Evolutionary conservation across 1,140 invertebrate species (phyloP).

Genomic region (Drosophila pseudoananassae): DNA sequence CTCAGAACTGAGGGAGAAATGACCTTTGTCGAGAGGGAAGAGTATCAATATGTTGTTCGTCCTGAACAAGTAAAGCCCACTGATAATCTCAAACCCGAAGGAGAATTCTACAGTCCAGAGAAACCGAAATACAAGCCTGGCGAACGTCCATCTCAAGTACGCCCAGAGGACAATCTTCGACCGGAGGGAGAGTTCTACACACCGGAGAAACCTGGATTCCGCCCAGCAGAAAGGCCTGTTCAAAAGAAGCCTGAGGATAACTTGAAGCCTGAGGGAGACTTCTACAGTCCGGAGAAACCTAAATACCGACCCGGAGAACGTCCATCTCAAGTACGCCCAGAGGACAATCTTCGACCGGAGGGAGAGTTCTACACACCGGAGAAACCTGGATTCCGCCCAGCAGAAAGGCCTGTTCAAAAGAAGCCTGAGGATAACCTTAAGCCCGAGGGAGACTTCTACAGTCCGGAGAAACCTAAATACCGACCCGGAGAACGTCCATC

Average conservation of each 20-base stretch:
- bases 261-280: not conserved
- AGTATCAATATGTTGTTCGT: not conserved
- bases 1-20: not conserved
- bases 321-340: not conserved
- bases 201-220: conserved; percentile 84
- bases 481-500: conserved; percentile 84
- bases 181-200: conserved; percentile 85
- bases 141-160: conserved; percentile 85
- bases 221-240: conserved; percentile 41
- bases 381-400: not conserved
- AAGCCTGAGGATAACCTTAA: conserved; percentile 83
- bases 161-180: conserved; percentile 86
- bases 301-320: not conserved
- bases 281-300: not conserved
- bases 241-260: not conserved
- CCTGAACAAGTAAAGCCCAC: not conserved
- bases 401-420: not conserved
- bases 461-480: conserved; percentile 66
- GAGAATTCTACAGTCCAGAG: conserved; percentile 81
- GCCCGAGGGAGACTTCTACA: conserved; percentile 87
- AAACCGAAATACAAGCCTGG: conserved; percentile 75
- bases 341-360: not conserved
- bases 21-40: too few relatives aligned
- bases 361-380: not conserved
- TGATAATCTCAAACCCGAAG: conserved; percentile 77